phyloP scores from a whole-genome alignment of 2,113 vertebrate species.

The Protomyctophum bolini region DNA sequence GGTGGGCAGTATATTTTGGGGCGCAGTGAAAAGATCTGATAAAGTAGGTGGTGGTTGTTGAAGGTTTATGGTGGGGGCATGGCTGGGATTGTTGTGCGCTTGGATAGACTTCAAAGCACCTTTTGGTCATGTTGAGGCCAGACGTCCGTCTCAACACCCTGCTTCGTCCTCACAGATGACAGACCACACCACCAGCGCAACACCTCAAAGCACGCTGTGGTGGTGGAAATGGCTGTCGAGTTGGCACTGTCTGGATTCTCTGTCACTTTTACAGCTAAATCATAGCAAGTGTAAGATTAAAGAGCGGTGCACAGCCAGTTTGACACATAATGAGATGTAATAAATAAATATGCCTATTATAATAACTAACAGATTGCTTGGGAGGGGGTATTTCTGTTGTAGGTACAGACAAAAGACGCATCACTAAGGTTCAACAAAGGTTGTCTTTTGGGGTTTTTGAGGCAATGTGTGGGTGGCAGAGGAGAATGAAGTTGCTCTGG shows the following conservation, averaged over 20 bases:
- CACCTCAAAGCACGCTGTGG: slow-evolving; percentile 54
- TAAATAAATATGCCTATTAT: too few species aligned
- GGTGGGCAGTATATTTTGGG: slow-evolving; percentile 38
- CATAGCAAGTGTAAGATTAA: slow-evolving; percentile 2
- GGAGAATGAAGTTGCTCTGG: slow-evolving; percentile 59
- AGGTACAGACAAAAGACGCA: background rate
- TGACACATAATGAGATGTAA: background rate
- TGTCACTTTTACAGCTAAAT: slow-evolving; percentile 23
- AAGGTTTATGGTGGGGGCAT: slow-evolving; percentile 60
- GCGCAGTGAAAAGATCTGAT: slow-evolving; percentile 50
- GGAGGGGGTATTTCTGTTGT: background rate
- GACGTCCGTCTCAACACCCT: slow-evolving; percentile 61
- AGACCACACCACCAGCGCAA: slow-evolving; percentile 57
- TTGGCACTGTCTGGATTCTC: slow-evolving; percentile 26
- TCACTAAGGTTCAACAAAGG: background rate
- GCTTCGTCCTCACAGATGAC: slow-evolving; percentile 14
- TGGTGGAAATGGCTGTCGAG: slow-evolving; percentile 49
- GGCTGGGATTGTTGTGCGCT: slow-evolving; percentile 52
- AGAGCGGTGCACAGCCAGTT: slow-evolving; percentile 7
- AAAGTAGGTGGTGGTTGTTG: slow-evolving; percentile 47
- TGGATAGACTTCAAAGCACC: slow-evolving; percentile 73
- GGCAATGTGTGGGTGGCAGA: slow-evolving; percentile 62
- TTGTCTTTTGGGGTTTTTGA: slow-evolving; percentile 11
- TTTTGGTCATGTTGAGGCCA: slow-evolving; percentile 74
- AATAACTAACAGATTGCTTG: background rate